Percentiles rank a stretch among this genome's conserved stretches.
These are phyloP conservation scores for Larimichthys crocea DNA, from an alignment of 2,113 vertebrate species.

Conservation along the genomic window DNA sequence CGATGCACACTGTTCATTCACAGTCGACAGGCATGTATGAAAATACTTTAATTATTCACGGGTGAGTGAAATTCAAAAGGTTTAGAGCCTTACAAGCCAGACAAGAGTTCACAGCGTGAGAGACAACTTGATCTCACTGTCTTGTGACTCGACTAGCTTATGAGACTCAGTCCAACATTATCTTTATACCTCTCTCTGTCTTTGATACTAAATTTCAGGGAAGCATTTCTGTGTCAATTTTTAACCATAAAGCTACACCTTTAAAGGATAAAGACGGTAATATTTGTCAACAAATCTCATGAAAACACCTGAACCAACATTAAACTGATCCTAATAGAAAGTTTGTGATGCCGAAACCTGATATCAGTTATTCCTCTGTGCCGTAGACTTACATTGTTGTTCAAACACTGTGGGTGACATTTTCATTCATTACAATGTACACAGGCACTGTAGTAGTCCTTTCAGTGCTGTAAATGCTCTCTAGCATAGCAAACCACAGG, in stretches of 20 bases:
- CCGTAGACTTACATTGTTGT: neutral
- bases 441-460: neutral
- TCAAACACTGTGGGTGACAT: neutral
- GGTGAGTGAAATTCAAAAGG: neutral
- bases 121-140: neutral
- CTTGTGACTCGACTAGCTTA: neutral
- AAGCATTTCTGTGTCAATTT: neutral
- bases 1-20: slow-evolving; percentile 49
- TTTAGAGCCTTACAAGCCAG: slow-evolving; percentile 22
- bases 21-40: slow-evolving; percentile 43
- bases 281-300: slow-evolving; percentile 19
- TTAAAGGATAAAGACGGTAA: neutral
- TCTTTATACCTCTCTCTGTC: neutral
- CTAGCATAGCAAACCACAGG: fast-evolving
- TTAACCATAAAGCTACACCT: neutral
- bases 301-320: slow-evolving; percentile 21
- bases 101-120: slow-evolving; percentile 6
- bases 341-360: neutral
- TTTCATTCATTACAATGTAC: too few relatives aligned
- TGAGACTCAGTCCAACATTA: neutral
- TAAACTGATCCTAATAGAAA: neutral
- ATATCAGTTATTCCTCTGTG: neutral
- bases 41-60: slow-evolving; percentile 12
- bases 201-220: neutral
- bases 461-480: neutral